Evolutionary conservation across 1,140 invertebrate genomes (phyloP).

Genomic region (Telenomus remus): DNA sequence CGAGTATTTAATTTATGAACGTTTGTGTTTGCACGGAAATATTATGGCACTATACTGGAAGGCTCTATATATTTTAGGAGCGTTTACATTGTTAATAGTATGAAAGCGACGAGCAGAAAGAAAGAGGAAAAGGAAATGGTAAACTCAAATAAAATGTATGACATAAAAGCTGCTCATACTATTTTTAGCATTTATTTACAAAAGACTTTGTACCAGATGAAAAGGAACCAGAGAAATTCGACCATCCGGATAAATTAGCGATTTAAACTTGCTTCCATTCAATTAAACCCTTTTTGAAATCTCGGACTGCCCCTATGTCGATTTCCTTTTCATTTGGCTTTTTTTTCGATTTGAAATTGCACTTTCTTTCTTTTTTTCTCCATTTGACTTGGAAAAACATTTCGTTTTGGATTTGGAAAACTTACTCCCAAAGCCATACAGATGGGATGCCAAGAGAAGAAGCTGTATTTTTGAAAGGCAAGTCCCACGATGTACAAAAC

Average conservation of each 20-base stretch:
- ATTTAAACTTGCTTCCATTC: background rate
- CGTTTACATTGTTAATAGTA: slow-evolving; percentile 23
- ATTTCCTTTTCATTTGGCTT: too few relatives aligned
- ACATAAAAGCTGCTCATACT: background rate
- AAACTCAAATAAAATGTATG: slow-evolving; percentile 8
- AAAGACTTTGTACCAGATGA: too few relatives aligned
- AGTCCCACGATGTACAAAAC: slow-evolving; percentile 68
- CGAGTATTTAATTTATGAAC: background rate
- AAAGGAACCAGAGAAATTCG: too few relatives aligned
- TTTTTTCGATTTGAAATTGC: too few relatives aligned
- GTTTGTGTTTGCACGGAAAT: background rate
- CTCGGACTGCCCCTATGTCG: too few relatives aligned
- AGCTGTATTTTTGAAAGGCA: slow-evolving; percentile 49
- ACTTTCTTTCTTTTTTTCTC: too few relatives aligned
- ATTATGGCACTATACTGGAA: background rate
- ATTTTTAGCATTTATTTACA: slow-evolving; percentile 19
- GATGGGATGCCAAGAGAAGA: slow-evolving; percentile 73
- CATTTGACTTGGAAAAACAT: too few relatives aligned
- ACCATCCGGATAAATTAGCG: background rate
- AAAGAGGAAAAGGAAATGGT: slow-evolving; percentile 13
- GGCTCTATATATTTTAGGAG: slow-evolving; percentile 14
- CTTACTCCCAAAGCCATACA: slow-evolving; percentile 70
- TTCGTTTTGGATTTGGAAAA: too few relatives aligned
- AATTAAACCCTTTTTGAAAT: too few relatives aligned
- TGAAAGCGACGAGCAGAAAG: slow-evolving; percentile 6